Percentiles rank a stretch among this genome's conserved stretches.
Conservation (phyloP, 2,113 vertebrate genomes). For the Pyxicephalus adspersus region DNA sequence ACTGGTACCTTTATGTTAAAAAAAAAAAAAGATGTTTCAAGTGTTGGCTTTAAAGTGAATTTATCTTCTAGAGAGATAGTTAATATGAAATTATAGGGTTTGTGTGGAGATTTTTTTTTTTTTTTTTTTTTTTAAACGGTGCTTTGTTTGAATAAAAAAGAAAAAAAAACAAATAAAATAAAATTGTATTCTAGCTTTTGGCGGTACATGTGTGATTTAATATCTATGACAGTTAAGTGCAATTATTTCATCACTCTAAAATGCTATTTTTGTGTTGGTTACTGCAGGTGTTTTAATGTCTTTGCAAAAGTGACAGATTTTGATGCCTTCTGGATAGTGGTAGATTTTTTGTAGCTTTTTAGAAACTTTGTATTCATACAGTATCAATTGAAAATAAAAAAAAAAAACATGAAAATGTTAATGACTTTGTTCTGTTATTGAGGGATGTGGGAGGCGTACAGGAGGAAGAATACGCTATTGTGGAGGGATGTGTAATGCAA, state of each 20-base stretch:
- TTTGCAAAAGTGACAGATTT: constrained; percentile 98
- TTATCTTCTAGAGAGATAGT: constrained; percentile 91
- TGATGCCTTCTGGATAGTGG: constrained; percentile 99
- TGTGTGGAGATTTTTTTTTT: constrained; percentile 90
- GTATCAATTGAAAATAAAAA: constrained; percentile 98
- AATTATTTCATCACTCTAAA: constrained; percentile 90
- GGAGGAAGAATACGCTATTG: too few relatives aligned
- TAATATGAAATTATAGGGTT: constrained; percentile 91
- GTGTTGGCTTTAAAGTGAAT: constrained; percentile 97
- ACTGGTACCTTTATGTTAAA: constrained; percentile 94
- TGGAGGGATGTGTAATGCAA: too few relatives aligned
- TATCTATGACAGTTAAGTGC: constrained; percentile 92
- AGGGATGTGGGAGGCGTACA: too few relatives aligned
- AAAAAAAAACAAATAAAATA: constrained; percentile 72
- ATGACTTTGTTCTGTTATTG: constrained; percentile 22
- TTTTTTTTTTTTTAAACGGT: constrained; percentile 81
- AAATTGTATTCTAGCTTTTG: constrained; percentile 93
- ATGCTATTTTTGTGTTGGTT: constrained; percentile 95
- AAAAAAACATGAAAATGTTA: constrained; percentile 84
- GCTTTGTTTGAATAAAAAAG: constrained; percentile 95
- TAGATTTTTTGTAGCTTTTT: constrained; percentile 99
- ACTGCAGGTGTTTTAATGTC: constrained; percentile 96
- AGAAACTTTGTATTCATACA: constrained; percentile 99
- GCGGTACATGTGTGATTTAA: constrained; percentile 98
- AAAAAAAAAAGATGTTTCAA: constrained; percentile 78